Evolutionary conservation across 1,140 invertebrate genomes (phyloP).

Genomic region (Nephotettix cincticeps): DNA sequence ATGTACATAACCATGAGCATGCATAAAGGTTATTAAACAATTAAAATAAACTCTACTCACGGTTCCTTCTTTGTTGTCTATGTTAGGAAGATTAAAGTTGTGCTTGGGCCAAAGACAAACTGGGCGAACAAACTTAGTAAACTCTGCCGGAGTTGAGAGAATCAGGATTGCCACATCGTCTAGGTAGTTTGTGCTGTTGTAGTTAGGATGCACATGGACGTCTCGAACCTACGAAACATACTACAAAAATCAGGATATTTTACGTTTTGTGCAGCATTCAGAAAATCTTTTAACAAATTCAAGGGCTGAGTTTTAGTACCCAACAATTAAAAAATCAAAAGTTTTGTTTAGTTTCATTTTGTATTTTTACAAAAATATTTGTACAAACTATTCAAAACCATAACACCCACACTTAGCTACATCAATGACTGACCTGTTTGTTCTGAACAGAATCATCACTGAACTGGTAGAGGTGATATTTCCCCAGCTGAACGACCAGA

Average conservation of each 20-base stretch:
- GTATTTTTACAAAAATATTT: too few species aligned
- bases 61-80: conserved; percentile 42
- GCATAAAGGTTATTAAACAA: too few species aligned
- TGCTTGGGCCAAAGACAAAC: conserved; percentile 42
- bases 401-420: too few species aligned
- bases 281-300: too few species aligned
- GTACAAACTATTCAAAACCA: too few species aligned
- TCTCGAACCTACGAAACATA: conserved; percentile 36
- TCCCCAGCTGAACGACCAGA: conserved; percentile 41
- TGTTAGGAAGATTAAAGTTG: conserved; percentile 33
- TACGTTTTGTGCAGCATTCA: too few species aligned
- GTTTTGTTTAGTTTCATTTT: too few species aligned
- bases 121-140: conserved; percentile 41
- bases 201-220: conserved; percentile 64
- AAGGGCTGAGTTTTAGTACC: too few species aligned
- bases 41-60: conserved; percentile 37
- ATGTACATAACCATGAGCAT: too few species aligned
- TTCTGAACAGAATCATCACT: conserved; percentile 43
- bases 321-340: too few species aligned
- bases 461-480: conserved; percentile 40
- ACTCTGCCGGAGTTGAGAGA: conserved; percentile 37
- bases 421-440: conserved; percentile 41
- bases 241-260: too few species aligned
- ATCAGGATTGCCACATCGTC: conserved; percentile 51
- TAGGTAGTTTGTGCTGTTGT: conserved; percentile 72